phyloP scores from a whole-genome alignment of 2,797 vertebrate species.

The Gastrophryne carolinensis region DNA sequence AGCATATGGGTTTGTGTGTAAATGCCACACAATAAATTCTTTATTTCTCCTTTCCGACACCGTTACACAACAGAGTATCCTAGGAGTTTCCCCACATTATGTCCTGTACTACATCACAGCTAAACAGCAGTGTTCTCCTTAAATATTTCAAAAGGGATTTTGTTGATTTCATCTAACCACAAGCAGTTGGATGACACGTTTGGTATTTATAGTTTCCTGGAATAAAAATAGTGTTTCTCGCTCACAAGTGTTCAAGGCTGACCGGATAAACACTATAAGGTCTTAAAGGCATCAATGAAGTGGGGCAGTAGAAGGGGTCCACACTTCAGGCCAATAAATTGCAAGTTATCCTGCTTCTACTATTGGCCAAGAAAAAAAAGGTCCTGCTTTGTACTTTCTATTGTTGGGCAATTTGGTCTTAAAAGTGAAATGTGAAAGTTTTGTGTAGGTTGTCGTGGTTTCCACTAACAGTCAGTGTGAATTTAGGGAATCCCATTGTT shows the following conservation, averaged over 20 bases:
- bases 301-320: conserved; percentile 30
- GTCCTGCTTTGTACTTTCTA: conserved; percentile 38
- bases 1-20: conserved; percentile 25
- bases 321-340: conserved; percentile 47
- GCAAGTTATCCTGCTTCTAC: conserved; percentile 33
- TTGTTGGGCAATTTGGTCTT: conserved; percentile 34
- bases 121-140: neutral
- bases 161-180: neutral
- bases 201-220: conserved; percentile 46
- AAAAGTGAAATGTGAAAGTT: conserved; percentile 43
- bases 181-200: conserved; percentile 12
- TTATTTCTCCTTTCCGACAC: conserved; percentile 12
- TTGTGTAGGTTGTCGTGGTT: conserved; percentile 42
- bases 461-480: conserved; percentile 28
- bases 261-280: conserved; percentile 45
- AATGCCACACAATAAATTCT: conserved; percentile 16
- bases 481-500: conserved; percentile 46
- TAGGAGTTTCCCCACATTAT: neutral
- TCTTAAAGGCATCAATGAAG: conserved; percentile 46
- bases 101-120: neutral
- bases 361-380: conserved; percentile 33
- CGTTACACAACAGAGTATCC: neutral
- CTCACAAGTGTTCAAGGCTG: conserved; percentile 44
- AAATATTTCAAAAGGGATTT: neutral
- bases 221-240: conserved; percentile 32